A percentile compares a stretch with the other conserved stretches of the same genome.
phyloP scores from a whole-genome alignment of 1,140 invertebrate species.

The Drosophila pruinosa region DNA sequence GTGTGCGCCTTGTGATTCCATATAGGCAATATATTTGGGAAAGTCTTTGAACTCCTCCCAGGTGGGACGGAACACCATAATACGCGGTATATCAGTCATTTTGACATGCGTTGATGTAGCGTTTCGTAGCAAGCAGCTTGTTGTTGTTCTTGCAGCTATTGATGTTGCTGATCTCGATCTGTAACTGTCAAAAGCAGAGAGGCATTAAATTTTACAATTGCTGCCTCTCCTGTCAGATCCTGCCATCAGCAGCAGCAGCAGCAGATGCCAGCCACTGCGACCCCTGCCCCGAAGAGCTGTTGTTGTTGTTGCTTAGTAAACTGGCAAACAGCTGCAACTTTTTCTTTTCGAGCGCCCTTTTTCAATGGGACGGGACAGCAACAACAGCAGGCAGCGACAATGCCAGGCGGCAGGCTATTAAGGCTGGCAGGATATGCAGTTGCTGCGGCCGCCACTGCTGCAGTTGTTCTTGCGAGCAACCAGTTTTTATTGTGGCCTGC shows the following conservation, averaged over 20 bases:
- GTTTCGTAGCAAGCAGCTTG: background rate
- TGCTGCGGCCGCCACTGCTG: constrained; percentile 7
- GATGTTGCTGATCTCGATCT: constrained; percentile 11
- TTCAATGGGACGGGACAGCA: constrained; percentile 53
- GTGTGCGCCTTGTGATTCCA: constrained; percentile 96
- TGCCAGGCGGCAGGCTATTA: constrained; percentile 33
- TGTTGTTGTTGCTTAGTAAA: constrained; percentile 49
- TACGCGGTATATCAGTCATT: constrained; percentile 81
- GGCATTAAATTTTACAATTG: constrained; percentile 3
- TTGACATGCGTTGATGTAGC: constrained; percentile 23
- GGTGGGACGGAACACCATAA: constrained; percentile 94
- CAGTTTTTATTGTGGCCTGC: constrained; percentile 21
- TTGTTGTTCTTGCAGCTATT: background rate
- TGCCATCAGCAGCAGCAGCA: constrained; percentile 1
- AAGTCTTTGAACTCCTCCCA: constrained; percentile 99
- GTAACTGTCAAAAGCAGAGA: constrained; percentile 14
- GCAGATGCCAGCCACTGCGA: constrained; percentile 11
- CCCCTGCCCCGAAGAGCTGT: constrained; percentile 22
- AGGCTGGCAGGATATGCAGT: constrained; percentile 60
- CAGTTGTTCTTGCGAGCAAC: constrained; percentile 21
- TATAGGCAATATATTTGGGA: constrained; percentile 93
- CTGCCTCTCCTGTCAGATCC: constrained; percentile 16
- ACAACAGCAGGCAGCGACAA: constrained; percentile 29
- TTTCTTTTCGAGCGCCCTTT: constrained; percentile 59
- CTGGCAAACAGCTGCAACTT: constrained; percentile 70